A percentile compares a stretch with the other conserved stretches of the same genome.
phyloP scores from a whole-genome alignment of 2,113 vertebrate species.

The Myiozetetes cayanensis region DNA sequence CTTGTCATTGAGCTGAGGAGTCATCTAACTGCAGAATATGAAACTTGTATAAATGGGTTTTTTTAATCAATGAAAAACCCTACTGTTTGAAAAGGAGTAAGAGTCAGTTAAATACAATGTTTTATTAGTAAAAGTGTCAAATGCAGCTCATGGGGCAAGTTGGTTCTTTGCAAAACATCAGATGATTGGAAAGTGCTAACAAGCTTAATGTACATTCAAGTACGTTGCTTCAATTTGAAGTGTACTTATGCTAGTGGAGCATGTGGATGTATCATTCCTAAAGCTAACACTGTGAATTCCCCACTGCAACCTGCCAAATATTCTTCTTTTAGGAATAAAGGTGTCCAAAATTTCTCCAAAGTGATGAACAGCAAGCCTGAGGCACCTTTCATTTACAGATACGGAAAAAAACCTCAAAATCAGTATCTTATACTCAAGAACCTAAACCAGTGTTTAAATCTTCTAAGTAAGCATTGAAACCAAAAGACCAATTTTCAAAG shows the following conservation, averaged over 20 bases:
- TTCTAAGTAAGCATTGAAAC: not conserved
- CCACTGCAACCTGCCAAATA: not conserved
- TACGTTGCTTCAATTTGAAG: constrained; percentile 37
- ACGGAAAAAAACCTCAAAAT: not conserved
- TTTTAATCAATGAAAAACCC: not conserved
- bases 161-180: not conserved
- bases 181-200: constrained; percentile 19
- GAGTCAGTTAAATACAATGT: not conserved
- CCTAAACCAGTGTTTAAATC: not conserved
- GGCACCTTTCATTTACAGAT: not conserved
- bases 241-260: not conserved
- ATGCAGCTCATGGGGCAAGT: not conserved
- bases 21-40: not conserved
- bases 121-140: constrained; percentile 37
- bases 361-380: not conserved
- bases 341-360: not conserved
- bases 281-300: not conserved
- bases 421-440: not conserved
- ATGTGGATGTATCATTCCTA: not conserved
- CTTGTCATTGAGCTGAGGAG: not conserved
- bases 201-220: not conserved
- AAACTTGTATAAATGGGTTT: not conserved
- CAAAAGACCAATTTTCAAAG: not conserved
- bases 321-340: not conserved
- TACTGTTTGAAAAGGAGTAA: not conserved